Evolutionary conservation across 2,113 vertebrate species (phyloP).

Genomic region (Chloropsis cyanopogon): DNA sequence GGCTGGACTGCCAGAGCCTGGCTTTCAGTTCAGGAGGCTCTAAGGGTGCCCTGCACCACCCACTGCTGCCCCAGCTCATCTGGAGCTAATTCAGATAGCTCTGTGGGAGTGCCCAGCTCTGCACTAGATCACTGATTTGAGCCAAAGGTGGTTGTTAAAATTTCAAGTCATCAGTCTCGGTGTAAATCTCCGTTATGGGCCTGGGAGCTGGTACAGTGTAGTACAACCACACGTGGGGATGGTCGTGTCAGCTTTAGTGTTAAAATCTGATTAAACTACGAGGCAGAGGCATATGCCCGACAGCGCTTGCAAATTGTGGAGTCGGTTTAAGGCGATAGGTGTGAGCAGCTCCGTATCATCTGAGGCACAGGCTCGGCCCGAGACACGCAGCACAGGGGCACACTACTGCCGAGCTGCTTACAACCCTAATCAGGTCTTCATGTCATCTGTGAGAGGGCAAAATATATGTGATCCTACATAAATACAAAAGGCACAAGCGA

Average conservation of each 20-base stretch:
- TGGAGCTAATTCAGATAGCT: background rate
- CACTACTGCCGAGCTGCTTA: accelerated
- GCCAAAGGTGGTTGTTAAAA: background rate
- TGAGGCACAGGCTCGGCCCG: background rate
- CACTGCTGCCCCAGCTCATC: too few species aligned
- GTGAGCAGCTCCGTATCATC: background rate
- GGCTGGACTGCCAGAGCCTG: background rate
- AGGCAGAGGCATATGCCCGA: accelerated
- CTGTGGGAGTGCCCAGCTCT: background rate
- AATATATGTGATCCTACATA: accelerated
- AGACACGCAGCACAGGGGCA: accelerated
- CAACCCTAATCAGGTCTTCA: accelerated
- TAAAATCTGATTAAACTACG: background rate
- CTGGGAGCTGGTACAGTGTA: too few species aligned
- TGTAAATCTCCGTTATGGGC: accelerated
- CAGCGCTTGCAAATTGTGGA: accelerated
- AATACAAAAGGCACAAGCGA: too few species aligned
- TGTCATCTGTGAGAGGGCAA: accelerated
- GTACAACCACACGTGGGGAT: accelerated
- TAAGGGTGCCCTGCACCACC: background rate
- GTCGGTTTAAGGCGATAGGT: accelerated
- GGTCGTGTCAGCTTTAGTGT: accelerated
- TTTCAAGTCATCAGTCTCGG: accelerated
- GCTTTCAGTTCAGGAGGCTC: background rate
- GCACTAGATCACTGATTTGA: background rate